Percentiles rank a stretch among this genome's conserved stretches.
phyloP scores from a whole-genome alignment of 2,888 invertebrate genomes.

The Drosophila pegasa region DNA sequence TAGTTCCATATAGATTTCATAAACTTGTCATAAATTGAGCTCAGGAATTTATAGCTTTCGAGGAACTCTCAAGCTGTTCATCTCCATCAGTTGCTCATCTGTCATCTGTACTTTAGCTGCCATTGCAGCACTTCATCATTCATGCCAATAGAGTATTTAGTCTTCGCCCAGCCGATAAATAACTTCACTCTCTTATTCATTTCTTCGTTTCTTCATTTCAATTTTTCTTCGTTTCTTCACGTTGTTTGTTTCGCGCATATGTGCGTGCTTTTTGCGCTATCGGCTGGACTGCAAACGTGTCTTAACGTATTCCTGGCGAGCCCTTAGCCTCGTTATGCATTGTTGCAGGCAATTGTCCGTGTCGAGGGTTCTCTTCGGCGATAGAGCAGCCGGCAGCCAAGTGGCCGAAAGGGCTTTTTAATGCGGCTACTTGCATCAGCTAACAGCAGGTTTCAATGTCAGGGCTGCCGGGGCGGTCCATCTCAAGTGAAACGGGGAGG shows the following conservation, averaged over 20 bases:
- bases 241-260: conserved; percentile 6
- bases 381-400: conserved; percentile 67
- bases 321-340: conserved; percentile 74
- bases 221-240: not conserved
- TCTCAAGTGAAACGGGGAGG: not conserved
- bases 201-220: not conserved
- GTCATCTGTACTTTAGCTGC: not conserved
- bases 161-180: not conserved
- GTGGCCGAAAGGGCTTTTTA: conserved; percentile 44
- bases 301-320: conserved; percentile 52
- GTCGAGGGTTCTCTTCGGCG: conserved; percentile 36
- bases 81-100: not conserved
- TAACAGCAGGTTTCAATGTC: conserved; percentile 55
- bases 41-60: not conserved
- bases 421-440: conserved; percentile 47
- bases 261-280: conserved; percentile 29
- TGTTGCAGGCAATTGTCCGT: conserved; percentile 59
- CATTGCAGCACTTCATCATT: not conserved
- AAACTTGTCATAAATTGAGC: not conserved
- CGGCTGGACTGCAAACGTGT: conserved; percentile 8
- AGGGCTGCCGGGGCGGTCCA: not conserved
- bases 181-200: not conserved
- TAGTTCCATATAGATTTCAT: no score
- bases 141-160: not conserved
- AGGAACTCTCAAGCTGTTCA: not conserved